These are phyloP conservation scores for Heliconius himera DNA, from an alignment of 1,140 invertebrate species.

Conservation along the genomic window DNA sequence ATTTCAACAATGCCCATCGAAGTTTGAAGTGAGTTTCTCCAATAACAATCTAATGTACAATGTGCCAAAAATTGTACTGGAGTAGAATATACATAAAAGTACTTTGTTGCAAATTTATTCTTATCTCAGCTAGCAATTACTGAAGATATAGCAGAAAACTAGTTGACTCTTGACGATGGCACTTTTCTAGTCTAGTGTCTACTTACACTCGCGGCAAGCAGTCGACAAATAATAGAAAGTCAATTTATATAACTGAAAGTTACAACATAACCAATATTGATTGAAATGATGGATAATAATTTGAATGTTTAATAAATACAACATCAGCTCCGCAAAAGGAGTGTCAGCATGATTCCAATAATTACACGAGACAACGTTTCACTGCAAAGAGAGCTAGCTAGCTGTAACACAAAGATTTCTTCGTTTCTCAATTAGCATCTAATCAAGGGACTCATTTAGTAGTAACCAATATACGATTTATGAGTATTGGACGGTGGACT, in stretches of 20 bases:
- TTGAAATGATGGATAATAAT: constrained; percentile 67
- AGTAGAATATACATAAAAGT: too few species aligned
- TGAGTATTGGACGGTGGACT: constrained; percentile 50
- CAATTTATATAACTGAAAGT: constrained; percentile 70
- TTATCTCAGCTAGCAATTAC: constrained; percentile 16
- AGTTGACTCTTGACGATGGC: constrained; percentile 41
- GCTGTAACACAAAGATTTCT: constrained; percentile 55
- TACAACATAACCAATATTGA: constrained; percentile 70
- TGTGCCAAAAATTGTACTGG: too few species aligned
- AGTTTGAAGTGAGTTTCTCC: neutral
- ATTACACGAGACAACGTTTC: constrained; percentile 50
- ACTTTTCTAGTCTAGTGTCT: constrained; percentile 35
- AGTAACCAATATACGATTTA: constrained; percentile 64
- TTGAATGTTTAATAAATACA: constrained; percentile 57
- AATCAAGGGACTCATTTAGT: constrained; percentile 74
- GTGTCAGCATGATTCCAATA: constrained; percentile 46
- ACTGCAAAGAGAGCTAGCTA: constrained; percentile 40
- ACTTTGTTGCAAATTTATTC: constrained; percentile 47
- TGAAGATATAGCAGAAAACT: constrained; percentile 33
- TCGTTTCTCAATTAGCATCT: constrained; percentile 72
- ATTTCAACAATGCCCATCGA: too few species aligned
- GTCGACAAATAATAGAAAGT: constrained; percentile 65
- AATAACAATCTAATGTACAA: too few species aligned
- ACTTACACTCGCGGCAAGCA: constrained; percentile 36
- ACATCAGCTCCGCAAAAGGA: constrained; percentile 42